Base-by-base conservation (phyloP, 1,140 invertebrate species). In the Whitmania pigra region DNA sequence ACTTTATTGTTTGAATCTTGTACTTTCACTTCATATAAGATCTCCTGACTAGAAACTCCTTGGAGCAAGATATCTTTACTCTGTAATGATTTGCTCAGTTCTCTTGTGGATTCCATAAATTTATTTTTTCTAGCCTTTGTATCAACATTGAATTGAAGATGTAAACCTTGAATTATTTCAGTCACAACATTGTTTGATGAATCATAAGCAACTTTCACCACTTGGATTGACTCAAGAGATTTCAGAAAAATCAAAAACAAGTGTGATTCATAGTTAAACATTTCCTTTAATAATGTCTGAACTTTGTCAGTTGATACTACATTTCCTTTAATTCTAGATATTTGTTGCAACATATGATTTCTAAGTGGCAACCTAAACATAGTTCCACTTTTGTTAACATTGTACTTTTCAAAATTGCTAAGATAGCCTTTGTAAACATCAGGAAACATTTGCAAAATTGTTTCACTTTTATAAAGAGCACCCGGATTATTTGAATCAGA, bases 401-500 rank as follows among this genome's bases (percentile, higher is more conserved):
- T 22, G 20, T 57, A 53, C 25, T 74, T 67, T 27, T 73, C 49
- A n/a, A 53, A 53, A 70, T 53, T 53, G 49, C 67, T 25, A 11
- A 74, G 73, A 43, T 72, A 74, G 15, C 73, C 73, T 17, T 36
- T 49, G 57, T 78, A 77, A 22, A 77, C 73, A 76, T 78, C 76
- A 27, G 76, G 71, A 66, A 77, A 77, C 18, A 49, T 49, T 55
- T 71, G 22, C 63, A 73, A 73, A 9, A 79, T 22, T 5, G 53
- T 22, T n/a, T 77, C n/a, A 71, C 78, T 71, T 60, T 71, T 71
- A 53, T 75, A 75, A 60, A 72, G 73, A 22, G 71, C 75, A 18
- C 80, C 80, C 13, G 79, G 79, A 15, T 73, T 73, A 13, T 27
- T 29, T 22, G 36, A 22, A 20, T 74, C 73, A n/a, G 77, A 75